Evolutionary conservation across 2,797 vertebrate genomes (phyloP), one percentile per base, ranked within the genome.

Genomic region (Antrozous pallidus): DNA sequence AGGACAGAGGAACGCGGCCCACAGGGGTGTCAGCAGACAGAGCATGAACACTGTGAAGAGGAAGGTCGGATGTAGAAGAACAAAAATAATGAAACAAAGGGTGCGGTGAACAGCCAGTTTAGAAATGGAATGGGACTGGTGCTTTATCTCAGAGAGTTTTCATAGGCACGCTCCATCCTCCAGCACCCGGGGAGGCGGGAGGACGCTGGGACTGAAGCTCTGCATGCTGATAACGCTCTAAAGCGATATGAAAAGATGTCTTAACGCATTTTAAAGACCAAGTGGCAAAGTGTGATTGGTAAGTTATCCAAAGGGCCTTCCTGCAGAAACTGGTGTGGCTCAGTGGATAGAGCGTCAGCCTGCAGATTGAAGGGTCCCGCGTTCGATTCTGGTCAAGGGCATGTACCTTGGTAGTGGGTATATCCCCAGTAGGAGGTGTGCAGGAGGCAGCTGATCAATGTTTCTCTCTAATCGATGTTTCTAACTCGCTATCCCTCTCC

Each of bases 101-200:
- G 79, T 84, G 47, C 16, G 84, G 5, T 85, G 81, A 75, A 90
- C 91, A 91, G 16, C 14, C 90, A 91, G 5, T 80, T 97, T 56
- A 82, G 31, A 54, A 82, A 84, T 88, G 33, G 38, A 91, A 94
- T 74, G 65, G 22, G 70, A 75, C 58, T 87, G 81, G 45, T 79
- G 89, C 94, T 94, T 94, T 93, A 94, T 82, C 80, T 91, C 83
- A 95, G 96, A 90, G 40, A 70, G 14, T 81, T 96, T 95, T 95
- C 82, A 88, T 90, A 86, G 90, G 22, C 40, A 26, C 42, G 22
- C 7, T 82, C 9, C 8, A 28, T 81, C n/a, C n/a, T n/a, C n/a
- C n/a, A n/a, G n/a, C 13, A 8, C 71, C n/a, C 26, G 13, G 28
- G 11, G 88, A 88, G 47, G 51, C 74, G 63, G 22, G 1, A 51